Base-by-base conservation (phyloP, 2,888 invertebrate genomes). In the Eudasyphora cyanicolor region DNA sequence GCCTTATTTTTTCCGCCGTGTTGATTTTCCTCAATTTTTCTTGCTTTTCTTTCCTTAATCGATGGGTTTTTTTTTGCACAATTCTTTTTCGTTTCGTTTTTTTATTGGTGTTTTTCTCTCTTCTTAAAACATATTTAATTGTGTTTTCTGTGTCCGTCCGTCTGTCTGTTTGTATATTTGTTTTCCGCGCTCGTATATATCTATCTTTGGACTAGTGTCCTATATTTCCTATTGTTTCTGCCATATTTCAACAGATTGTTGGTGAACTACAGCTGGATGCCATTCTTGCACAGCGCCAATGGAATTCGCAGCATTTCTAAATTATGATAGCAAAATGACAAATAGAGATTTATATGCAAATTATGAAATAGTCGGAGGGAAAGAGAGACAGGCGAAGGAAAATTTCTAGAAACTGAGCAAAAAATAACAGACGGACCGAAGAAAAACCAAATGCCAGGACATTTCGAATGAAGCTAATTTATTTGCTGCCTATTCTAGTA, bases 261-360 rank as follows among this genome's bases (percentile, higher is more conserved):
- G 27, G 24, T 2, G 45, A 45, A 45, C n/a, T n/a, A n/a, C 57
- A 4, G 51, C 51, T 17, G 54, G 54, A 6, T 24, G 57, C 57
- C 24, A 24, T 27, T 2, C 24, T 4, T 12, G 14, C 27, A 4
- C 27, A 12, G 24, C 24, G 3, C 27, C 27, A 6, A 57, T 57
- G 57, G 57, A 27, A 14, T 27, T 0, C 57, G 27, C 19, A 57
- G 6, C 17, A 27, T 57, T 57, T 57, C 57, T 27, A 57, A 57
- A 57, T 57, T 57, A 57, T 57, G 14, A 57, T 57, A 57, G 57
- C 12, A 27, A 57, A 2, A 57, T 19, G 24, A 57, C 57, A 57
- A 57, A 57, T 57, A 57, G 27, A 57, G 6, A 57, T 57, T 57
- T 27, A 27, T 57, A 57, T 57, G 57, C 19, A 57, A 57, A 57